phyloP scores from a whole-genome alignment of 2,797 vertebrate species.

The Diplodus sargus region DNA sequence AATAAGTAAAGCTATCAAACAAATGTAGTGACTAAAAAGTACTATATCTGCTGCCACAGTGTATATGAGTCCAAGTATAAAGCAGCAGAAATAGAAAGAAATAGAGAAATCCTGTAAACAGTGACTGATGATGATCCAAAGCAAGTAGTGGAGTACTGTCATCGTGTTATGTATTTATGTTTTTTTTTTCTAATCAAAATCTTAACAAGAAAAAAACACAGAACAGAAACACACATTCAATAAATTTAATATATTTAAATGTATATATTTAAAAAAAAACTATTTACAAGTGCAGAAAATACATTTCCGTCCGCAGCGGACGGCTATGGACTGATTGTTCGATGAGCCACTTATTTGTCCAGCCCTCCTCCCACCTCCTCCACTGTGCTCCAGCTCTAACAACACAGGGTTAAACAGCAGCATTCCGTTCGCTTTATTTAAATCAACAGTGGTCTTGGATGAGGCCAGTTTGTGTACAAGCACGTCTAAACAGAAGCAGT shows the following conservation, averaged over 20 bases:
- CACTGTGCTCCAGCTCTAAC: constrained; percentile 19
- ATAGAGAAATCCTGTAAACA: no score
- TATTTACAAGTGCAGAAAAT: constrained; percentile 45
- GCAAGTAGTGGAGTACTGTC: no score
- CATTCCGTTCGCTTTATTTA: constrained; percentile 69
- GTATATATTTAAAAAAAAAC: constrained; percentile 13
- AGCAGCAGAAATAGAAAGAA: no score
- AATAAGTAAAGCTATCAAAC: no score
- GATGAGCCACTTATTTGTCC: background rate
- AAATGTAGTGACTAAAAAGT: no score
- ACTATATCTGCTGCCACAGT: no score
- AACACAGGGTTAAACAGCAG: constrained; percentile 63
- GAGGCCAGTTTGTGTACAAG: constrained; percentile 63
- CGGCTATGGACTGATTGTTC: background rate
- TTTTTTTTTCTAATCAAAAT: no score
- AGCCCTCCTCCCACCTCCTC: constrained; percentile 12
- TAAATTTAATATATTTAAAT: constrained; percentile 54
- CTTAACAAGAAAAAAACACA: background rate
- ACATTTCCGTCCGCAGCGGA: constrained; percentile 36
- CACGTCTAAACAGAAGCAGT: constrained; percentile 61
- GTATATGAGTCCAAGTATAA: no score
- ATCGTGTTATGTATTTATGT: no score
- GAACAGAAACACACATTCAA: constrained; percentile 34
- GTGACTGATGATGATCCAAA: no score
- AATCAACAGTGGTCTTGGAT: constrained; percentile 70